Evolutionary conservation across 1,140 invertebrate species (phyloP).

Genomic region (Chymomyza costata): DNA sequence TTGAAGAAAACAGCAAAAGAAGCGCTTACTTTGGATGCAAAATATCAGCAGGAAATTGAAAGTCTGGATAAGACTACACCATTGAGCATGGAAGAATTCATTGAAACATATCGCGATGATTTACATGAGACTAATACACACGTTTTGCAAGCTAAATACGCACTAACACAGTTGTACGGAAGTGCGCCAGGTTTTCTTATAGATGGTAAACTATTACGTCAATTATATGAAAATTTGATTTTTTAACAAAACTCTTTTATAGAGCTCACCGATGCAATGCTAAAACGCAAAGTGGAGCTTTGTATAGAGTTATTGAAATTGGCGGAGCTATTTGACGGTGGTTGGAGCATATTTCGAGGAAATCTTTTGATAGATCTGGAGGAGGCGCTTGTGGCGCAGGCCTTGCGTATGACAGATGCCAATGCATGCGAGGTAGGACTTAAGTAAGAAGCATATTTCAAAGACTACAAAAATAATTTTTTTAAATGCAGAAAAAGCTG

Average conservation of each 20-base stretch:
- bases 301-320: conserved; percentile 81
- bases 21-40: conserved; percentile 78
- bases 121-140: conserved; percentile 81
- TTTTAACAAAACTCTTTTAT: too few relatives aligned
- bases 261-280: conserved; percentile 78
- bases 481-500: conserved; percentile 27
- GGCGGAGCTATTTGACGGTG: conserved; percentile 80
- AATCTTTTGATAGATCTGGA: conserved; percentile 81
- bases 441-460: too few relatives aligned
- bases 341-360: conserved; percentile 79
- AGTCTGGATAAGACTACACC: conserved; percentile 78
- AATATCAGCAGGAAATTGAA: conserved; percentile 79
- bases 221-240: neutral
- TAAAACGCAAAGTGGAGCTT: conserved; percentile 80
- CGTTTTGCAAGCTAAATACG: conserved; percentile 81
- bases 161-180: conserved; percentile 81
- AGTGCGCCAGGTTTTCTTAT: conserved; percentile 77
- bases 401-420: conserved; percentile 64
- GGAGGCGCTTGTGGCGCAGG: conserved; percentile 77
- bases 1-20: conserved; percentile 77
- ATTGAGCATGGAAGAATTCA: conserved; percentile 79
- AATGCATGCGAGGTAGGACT: conserved; percentile 12
- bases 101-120: conserved; percentile 78
- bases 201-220: conserved; percentile 74
- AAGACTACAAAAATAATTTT: too few relatives aligned